Evolutionary conservation across 2,797 vertebrate genomes (phyloP).

Genomic region (Leptatherina wallacei): DNA sequence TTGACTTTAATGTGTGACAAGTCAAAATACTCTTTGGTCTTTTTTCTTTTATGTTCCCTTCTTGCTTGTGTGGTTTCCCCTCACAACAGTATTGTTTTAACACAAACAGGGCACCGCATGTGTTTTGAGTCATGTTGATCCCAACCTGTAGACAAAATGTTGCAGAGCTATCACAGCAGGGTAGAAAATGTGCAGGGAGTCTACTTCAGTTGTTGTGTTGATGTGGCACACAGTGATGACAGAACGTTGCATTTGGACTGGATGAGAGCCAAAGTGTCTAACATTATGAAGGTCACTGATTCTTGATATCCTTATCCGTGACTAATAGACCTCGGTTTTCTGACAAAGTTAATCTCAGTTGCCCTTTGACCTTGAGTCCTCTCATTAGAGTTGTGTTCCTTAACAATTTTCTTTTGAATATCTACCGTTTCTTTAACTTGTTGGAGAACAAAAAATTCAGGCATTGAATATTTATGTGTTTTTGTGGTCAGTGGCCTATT

Average conservation of each 20-base stretch:
- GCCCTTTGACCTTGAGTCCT: neutral
- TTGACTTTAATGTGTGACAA: neutral
- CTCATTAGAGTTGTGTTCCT: neutral
- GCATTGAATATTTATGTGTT: neutral
- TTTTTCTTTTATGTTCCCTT: neutral
- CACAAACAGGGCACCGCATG: neutral
- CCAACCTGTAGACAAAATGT: neutral
- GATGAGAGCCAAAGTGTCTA: constrained; percentile 18
- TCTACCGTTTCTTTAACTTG: neutral
- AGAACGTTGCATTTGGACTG: constrained; percentile 10
- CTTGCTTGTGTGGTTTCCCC: neutral
- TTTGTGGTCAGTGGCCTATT: constrained; percentile 18
- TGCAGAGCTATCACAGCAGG: neutral
- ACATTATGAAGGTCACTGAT: constrained; percentile 21
- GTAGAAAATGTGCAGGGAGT: constrained; percentile 14
- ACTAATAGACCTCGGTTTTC: neutral
- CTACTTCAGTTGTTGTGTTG: constrained; percentile 12
- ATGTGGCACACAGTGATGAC: constrained; percentile 19
- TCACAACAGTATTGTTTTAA: constrained; percentile 13
- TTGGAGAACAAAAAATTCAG: neutral
- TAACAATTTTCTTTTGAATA: neutral
- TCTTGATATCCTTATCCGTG: neutral
- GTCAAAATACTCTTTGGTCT: neutral
- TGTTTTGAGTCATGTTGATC: constrained; percentile 11
- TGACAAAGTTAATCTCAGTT: neutral